These are phyloP conservation scores for Pocillopora meandrina DNA, from an alignment of 92 coral and sea anemone genomes.

Conservation along the genomic window DNA sequence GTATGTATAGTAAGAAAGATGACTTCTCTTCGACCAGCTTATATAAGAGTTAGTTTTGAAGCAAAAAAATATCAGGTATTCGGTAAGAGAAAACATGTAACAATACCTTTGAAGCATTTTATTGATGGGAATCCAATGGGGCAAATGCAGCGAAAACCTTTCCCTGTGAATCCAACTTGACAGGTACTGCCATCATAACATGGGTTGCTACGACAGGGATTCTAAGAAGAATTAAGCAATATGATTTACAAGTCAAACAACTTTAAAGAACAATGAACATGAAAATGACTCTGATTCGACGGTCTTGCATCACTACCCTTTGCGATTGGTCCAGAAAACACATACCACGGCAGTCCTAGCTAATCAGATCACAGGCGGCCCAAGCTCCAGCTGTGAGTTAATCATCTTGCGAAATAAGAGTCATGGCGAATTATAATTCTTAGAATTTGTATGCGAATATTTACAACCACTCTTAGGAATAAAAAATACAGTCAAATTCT, in stretches of 20 bases:
- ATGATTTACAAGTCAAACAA: not conserved
- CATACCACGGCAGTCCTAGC: no score
- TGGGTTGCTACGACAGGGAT: not conserved
- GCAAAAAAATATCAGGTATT: not conserved
- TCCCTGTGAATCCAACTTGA: constrained; percentile 8
- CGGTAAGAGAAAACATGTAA: not conserved
- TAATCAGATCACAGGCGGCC: no score
- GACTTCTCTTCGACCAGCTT: no score
- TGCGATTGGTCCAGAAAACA: not conserved
- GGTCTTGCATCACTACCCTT: not conserved
- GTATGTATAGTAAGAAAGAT: no score
- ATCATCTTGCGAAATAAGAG: no score
- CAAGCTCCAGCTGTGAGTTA: no score
- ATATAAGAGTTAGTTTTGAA: no score
- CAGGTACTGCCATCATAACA: not conserved
- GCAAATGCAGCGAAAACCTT: not conserved
- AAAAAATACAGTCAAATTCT: no score
- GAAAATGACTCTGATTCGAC: not conserved
- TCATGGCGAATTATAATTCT: no score
- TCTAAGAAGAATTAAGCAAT: not conserved
- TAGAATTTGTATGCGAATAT: no score
- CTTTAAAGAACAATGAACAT: not conserved
- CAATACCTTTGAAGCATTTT: not conserved
- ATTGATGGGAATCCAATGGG: not conserved
- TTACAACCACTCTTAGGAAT: no score